These are phyloP conservation scores for Larimichthys crocea DNA, from an alignment of 2,113 vertebrate species.

Conservation along the genomic window DNA sequence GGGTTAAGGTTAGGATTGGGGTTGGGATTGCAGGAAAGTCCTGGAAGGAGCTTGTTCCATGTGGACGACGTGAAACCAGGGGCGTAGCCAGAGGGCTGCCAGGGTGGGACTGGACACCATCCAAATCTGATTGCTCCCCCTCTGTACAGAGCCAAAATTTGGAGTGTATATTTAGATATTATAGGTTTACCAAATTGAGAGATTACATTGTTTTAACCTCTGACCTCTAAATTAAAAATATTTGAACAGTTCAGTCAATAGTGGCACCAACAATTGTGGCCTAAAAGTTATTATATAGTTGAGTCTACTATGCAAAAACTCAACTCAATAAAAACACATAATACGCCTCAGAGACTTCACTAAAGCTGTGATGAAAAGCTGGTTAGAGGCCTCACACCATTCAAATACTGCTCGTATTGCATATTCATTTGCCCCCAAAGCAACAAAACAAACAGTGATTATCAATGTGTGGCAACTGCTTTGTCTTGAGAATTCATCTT, in stretches of 20 bases:
- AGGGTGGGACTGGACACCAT: constrained; percentile 55
- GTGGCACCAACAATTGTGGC: not conserved
- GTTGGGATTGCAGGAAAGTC: constrained; percentile 74
- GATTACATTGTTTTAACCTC: not conserved
- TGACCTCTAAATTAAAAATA: not conserved
- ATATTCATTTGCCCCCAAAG: not conserved
- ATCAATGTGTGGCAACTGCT: not conserved
- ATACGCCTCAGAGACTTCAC: not conserved
- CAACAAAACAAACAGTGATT: not conserved
- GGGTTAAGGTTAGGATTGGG: constrained; percentile 75
- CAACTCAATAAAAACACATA: not conserved
- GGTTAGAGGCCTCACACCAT: not conserved
- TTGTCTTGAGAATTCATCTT: constrained; percentile 11
- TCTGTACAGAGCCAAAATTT: constrained; percentile 36
- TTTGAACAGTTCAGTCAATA: not conserved
- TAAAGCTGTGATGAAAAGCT: not conserved
- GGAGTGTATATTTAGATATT: constrained; percentile 26
- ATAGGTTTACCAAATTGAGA: not conserved
- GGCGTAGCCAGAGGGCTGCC: constrained; percentile 51
- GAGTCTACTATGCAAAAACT: not conserved
- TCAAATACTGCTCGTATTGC: constrained; percentile 6
- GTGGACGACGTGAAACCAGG: constrained; percentile 64
- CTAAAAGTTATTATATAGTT: not conserved
- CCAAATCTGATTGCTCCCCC: constrained; percentile 58
- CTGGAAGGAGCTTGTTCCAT: constrained; percentile 70